Evolutionary conservation across 2,113 vertebrate species (phyloP).

Genomic region (Paracanthobrama guichenoti): DNA sequence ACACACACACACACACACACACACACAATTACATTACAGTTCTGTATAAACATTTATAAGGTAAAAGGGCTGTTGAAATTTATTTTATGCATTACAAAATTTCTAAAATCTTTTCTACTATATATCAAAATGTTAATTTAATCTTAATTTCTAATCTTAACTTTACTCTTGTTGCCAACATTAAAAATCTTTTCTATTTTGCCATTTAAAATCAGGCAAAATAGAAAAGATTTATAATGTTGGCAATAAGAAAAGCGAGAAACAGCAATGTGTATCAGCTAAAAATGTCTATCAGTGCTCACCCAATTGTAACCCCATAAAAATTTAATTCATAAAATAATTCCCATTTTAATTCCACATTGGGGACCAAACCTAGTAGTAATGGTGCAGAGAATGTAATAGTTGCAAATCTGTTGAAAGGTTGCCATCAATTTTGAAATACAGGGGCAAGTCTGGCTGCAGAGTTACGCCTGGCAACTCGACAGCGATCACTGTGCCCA

Average conservation of each 20-base stretch:
- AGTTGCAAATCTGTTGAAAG: conserved; percentile 21
- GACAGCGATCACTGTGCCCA: conserved; percentile 13
- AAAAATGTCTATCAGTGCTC: not conserved
- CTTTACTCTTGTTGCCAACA: too few relatives aligned
- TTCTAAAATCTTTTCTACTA: not conserved
- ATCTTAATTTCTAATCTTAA: not conserved
- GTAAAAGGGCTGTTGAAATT: not conserved
- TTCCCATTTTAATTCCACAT: not conserved
- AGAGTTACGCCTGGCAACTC: conserved; percentile 20
- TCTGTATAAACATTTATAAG: too few relatives aligned
- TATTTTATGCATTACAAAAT: not conserved
- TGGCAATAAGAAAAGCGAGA: not conserved
- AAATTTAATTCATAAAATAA: not conserved
- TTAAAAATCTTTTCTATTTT: too few relatives aligned
- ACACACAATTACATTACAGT: too few relatives aligned
- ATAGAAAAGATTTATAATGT: not conserved
- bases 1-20: too few relatives aligned
- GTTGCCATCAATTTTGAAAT: conserved; percentile 9
- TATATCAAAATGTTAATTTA: conserved; percentile 2
- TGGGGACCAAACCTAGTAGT: not conserved
- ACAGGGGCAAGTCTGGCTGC: conserved; percentile 24
- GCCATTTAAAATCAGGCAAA: not conserved
- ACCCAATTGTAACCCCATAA: not conserved
- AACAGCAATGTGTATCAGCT: not conserved
- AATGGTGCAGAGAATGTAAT: not conserved